Conservation (phyloP, 2,113 vertebrate genomes). For the Microtus oregoni region DNA sequence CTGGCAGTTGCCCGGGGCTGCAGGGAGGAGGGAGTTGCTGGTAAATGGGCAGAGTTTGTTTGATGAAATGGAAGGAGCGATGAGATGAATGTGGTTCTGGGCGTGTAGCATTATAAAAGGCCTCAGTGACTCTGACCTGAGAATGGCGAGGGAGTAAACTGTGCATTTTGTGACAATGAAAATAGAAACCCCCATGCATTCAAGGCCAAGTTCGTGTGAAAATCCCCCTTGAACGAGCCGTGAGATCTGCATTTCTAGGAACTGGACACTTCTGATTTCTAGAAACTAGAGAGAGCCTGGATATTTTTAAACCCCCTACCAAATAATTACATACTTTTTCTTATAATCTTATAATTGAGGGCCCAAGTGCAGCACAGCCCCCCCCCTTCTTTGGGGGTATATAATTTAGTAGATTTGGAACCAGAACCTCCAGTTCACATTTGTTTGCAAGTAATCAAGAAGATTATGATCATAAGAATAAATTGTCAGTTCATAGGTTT, state of each 20-base stretch:
- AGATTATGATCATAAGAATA: neutral
- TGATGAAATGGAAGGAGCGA: neutral
- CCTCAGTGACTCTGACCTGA: neutral
- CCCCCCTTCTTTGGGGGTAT: neutral
- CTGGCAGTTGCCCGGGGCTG: neutral
- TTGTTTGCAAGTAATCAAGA: slow-evolving; percentile 6
- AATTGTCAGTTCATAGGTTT: neutral
- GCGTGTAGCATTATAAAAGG: neutral
- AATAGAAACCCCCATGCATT: neutral
- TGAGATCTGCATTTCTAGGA: neutral
- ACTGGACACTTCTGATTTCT: neutral
- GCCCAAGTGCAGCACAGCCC: neutral
- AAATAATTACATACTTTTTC: neutral
- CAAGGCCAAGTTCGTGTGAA: neutral
- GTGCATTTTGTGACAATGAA: neutral
- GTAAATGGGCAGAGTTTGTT: neutral
- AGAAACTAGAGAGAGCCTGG: neutral
- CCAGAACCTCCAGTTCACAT: neutral
- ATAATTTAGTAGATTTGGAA: slow-evolving; percentile 31
- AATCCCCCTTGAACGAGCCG: neutral
- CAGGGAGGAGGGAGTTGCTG: neutral
- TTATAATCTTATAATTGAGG: neutral
- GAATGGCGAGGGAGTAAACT: neutral
- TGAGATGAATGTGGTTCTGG: neutral
- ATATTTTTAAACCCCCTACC: neutral